Conservation (phyloP, 92 coral and sea anemone genomes). For the Ricordea florida region DNA sequence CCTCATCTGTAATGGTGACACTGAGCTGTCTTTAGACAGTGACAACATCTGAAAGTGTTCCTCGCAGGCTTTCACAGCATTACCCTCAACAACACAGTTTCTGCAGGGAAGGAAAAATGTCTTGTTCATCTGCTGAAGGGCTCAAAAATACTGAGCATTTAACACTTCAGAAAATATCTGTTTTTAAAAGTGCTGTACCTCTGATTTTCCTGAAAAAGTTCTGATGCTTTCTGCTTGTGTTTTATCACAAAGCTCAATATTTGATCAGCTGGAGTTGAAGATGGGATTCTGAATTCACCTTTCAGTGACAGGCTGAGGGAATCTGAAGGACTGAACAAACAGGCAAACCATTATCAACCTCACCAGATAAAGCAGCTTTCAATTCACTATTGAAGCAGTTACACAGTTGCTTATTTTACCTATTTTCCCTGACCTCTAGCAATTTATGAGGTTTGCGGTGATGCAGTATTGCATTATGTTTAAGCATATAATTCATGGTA, state of each 20-base stretch:
- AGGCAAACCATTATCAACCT: background rate
- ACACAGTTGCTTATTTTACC: no score
- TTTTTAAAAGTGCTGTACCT: constrained; percentile 35
- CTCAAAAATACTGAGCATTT: background rate
- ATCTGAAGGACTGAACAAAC: constrained; percentile 63
- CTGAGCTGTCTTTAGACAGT: constrained; percentile 63
- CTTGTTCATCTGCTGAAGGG: no score
- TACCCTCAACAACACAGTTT: constrained; percentile 45
- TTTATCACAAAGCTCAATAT: constrained; percentile 67
- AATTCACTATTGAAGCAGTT: no score
- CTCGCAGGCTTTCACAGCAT: constrained; percentile 48
- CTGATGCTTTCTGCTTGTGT: constrained; percentile 59
- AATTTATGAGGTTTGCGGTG: no score
- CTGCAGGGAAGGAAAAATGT: constrained; percentile 13
- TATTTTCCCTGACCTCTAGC: no score
- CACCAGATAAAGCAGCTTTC: background rate
- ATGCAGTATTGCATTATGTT: no score
- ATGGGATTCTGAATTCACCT: constrained; percentile 77
- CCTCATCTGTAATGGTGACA: constrained; percentile 70
- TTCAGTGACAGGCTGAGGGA: constrained; percentile 71
- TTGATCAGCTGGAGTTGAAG: constrained; percentile 65
- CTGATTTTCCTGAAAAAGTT: constrained; percentile 52
- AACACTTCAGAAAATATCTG: no score
- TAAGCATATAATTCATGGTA: no score
- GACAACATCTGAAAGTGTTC: constrained; percentile 52